These are phyloP conservation scores for Hypsibius dujardini DNA, from an alignment of 1,140 invertebrate species.

Conservation along the genomic window DNA sequence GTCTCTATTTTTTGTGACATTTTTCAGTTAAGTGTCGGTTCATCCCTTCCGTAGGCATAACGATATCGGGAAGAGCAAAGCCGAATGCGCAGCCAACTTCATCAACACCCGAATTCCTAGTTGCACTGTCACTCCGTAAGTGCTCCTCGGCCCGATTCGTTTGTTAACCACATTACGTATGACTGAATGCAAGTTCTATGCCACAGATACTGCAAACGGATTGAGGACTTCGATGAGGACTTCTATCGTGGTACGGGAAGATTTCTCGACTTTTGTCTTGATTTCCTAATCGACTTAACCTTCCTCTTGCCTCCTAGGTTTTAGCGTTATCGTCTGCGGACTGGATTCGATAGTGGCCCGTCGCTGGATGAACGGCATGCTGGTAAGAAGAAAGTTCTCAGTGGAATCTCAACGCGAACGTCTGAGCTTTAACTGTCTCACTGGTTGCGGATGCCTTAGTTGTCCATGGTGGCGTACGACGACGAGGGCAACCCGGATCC, in stretches of 20 bases:
- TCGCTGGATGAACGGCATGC: conserved; percentile 91
- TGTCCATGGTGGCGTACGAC: conserved; percentile 67
- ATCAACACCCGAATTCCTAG: conserved; percentile 70
- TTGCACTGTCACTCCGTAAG: conserved; percentile 59
- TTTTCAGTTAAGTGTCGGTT: neutral
- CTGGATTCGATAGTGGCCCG: conserved; percentile 88
- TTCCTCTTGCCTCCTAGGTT: conserved; percentile 37
- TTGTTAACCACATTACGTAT: conserved; percentile 21
- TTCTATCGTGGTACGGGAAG: conserved; percentile 55
- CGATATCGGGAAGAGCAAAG: conserved; percentile 82
- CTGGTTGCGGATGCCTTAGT: conserved; percentile 26
- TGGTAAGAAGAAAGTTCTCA: conserved; percentile 37
- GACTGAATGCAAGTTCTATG: conserved; percentile 17
- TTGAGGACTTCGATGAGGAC: conserved; percentile 75
- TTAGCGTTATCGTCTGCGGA: conserved; percentile 87
- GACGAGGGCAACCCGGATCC: conserved; percentile 59
- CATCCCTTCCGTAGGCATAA: conserved; percentile 43
- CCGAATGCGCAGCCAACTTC: conserved; percentile 80
- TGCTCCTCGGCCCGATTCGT: conserved; percentile 24
- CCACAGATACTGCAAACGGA: conserved; percentile 62
- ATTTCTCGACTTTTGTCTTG: conserved; percentile 16
- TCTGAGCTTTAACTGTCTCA: conserved; percentile 14
- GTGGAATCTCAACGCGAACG: conserved; percentile 18
- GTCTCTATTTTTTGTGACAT: conserved; percentile 10
- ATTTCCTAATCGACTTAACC: neutral